These are phyloP conservation scores for Agrotis exclamationis DNA, from an alignment of 2,888 invertebrate species.

Conservation along the genomic window DNA sequence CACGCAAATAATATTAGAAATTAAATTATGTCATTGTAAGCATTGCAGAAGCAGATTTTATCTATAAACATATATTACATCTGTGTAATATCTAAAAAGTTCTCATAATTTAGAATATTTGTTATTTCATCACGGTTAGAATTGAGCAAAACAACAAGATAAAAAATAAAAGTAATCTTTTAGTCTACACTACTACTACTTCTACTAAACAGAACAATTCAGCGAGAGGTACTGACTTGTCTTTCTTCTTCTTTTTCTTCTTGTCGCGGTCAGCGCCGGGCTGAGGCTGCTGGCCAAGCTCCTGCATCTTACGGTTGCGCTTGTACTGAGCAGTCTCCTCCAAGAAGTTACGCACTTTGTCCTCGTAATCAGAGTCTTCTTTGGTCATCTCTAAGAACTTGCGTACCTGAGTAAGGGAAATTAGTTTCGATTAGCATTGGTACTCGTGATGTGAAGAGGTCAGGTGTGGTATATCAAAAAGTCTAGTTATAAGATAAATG, in stretches of 20 bases:
- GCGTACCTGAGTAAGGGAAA: constrained; percentile 86
- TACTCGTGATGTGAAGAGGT: too few species aligned
- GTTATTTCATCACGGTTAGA: too few species aligned
- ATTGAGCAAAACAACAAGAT: too few species aligned
- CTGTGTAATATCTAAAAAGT: neutral
- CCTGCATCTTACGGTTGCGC: constrained; percentile 93
- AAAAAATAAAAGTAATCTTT: too few species aligned
- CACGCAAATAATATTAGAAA: too few species aligned
- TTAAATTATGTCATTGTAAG: neutral
- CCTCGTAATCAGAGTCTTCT: constrained; percentile 96
- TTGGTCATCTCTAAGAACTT: constrained; percentile 95
- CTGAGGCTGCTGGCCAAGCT: constrained; percentile 91
- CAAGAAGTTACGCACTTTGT: constrained; percentile 96
- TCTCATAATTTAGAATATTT: neutral
- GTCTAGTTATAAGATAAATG: neutral
- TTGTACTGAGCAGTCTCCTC: constrained; percentile 96
- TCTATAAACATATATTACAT: neutral
- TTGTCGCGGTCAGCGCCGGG: constrained; percentile 87
- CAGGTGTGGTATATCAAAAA: too few species aligned
- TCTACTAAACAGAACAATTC: constrained; percentile 52
- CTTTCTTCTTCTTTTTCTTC: constrained; percentile 90
- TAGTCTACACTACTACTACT: neutral
- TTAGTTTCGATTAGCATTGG: too few species aligned
- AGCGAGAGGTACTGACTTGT: constrained; percentile 83
- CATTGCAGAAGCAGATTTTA: neutral